Evolutionary conservation across 2,113 vertebrate genomes (phyloP).

Genomic region (Lophius piscatorius): DNA sequence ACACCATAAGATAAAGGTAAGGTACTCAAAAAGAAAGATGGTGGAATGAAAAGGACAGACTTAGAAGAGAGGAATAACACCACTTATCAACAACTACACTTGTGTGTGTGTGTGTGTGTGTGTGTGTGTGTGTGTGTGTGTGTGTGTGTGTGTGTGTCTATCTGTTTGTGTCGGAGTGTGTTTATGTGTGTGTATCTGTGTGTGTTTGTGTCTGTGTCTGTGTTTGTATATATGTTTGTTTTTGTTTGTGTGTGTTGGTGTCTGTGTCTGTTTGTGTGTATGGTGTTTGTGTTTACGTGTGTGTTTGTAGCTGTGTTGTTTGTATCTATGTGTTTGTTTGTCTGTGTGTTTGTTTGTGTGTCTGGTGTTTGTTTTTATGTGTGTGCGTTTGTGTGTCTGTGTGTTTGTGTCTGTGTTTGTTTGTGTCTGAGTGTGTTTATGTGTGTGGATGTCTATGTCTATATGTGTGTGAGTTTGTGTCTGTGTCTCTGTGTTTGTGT

Average conservation of each 20-base stretch:
- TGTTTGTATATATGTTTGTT: no score
- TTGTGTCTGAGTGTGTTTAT: neutral
- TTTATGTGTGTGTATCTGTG: neutral
- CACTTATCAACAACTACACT: neutral
- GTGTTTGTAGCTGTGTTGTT: neutral
- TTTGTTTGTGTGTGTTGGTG: no score
- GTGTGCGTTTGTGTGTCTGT: neutral
- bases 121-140: slow-evolving; percentile 7
- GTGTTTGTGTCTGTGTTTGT: neutral
- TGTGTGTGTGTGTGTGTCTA: slow-evolving; percentile 5
- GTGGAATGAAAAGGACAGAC: no score
- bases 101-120: neutral
- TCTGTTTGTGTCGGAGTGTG: neutral
- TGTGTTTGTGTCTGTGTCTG: neutral
- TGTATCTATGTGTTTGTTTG: neutral
- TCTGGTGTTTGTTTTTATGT: neutral
- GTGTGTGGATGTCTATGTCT: slow-evolving; percentile 3
- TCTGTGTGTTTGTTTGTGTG: slow-evolving; percentile 10
- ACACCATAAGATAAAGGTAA: neutral
- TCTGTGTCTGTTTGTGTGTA: neutral
- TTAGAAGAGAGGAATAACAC: neutral
- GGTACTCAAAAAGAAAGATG: neutral
- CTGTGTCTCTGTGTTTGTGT: neutral
- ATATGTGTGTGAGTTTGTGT: slow-evolving; percentile 6
- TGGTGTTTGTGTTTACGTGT: neutral